Evolutionary conservation across 1,140 invertebrate genomes (phyloP), one percentile per base, ranked within the genome.

Genomic region (Trypoxylus dichotomus): DNA sequence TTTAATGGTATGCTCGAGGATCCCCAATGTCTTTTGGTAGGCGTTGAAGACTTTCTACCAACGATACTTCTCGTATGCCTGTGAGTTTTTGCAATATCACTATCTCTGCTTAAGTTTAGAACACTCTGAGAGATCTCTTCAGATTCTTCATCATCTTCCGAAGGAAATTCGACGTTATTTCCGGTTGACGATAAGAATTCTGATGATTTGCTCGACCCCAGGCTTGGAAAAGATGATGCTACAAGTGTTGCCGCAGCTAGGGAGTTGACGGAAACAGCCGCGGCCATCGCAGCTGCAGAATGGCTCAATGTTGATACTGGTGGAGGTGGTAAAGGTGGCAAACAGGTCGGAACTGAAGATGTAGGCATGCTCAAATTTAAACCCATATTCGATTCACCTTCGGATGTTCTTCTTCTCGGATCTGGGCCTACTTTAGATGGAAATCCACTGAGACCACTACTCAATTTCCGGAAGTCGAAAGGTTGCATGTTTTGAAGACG

Each of bases 401-500:
- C 89, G 19, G 86, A 86, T 42, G 86, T 87, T 58, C 86, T 79
- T 32, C 86, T 79, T 83, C 88, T 80, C n/a, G 80, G 83, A 58
- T 89, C 89, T 1, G 85, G 86, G 79, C 81, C 85, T 76, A 81
- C 82, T 60, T 83, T 84, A 63, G 82, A 84, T 60, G 83, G 83
- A 81, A 85, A 85, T 7, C 84, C 83, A 77, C 85, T 73, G 85
- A 89, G 81, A 84, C 88, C 86, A 76, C 89, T 87, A 74, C 90
- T 89, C 58, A 94, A 89, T 83, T 96, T 95, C 21, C 95, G 91
- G 84, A 95, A 97, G 85, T 97, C 96, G 85, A 97, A 97, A 1
- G 96, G 96, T 85, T 97, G 95, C 96, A 98, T 97, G 82, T 93
- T 97, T 87, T 97, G 95, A 25, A 98, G 87, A 82, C 95, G 91